These are phyloP conservation scores for Phocides pigmalion DNA, from an alignment of 1,140 invertebrate species.

Conservation along the genomic window DNA sequence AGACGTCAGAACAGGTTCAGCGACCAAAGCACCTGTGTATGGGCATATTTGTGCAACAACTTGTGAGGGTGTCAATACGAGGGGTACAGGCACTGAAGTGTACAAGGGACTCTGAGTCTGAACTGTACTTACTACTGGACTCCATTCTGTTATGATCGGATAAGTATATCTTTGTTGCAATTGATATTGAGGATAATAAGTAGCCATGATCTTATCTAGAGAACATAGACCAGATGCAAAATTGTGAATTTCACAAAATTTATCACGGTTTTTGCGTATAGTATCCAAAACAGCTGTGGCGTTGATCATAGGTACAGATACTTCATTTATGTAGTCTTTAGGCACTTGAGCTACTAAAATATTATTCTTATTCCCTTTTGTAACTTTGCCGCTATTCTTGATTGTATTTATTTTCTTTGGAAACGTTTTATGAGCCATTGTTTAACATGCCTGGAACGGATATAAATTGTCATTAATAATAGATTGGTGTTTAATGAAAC, in stretches of 20 bases:
- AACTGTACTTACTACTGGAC: conserved; percentile 24
- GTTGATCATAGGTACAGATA: not conserved
- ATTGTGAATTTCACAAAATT: not conserved
- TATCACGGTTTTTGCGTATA: not conserved
- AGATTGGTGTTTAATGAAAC: not conserved
- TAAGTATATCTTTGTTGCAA: conserved; percentile 36
- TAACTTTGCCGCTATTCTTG: conserved; percentile 5
- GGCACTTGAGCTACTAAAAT: not conserved
- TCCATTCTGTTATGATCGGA: conserved; percentile 42
- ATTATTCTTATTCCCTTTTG: not conserved
- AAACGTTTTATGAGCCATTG: conserved; percentile 33
- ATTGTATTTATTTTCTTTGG: not conserved
- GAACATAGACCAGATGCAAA: not conserved
- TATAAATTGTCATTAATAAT: conserved; percentile 3
- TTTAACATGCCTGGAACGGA: conserved; percentile 37
- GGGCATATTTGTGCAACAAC: conserved; percentile 40
- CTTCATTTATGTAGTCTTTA: not conserved
- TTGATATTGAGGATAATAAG: conserved; percentile 38
- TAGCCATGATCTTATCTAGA: conserved; percentile 35
- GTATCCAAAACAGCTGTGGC: not conserved
- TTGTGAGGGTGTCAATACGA: conserved; percentile 39
- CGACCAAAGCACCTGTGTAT: conserved; percentile 31
- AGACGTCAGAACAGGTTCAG: conserved; percentile 31
- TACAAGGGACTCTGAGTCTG: conserved; percentile 36
- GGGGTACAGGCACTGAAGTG: conserved; percentile 33